phyloP scores from a whole-genome alignment of 2,888 invertebrate genomes.

The Eilema depressum region DNA sequence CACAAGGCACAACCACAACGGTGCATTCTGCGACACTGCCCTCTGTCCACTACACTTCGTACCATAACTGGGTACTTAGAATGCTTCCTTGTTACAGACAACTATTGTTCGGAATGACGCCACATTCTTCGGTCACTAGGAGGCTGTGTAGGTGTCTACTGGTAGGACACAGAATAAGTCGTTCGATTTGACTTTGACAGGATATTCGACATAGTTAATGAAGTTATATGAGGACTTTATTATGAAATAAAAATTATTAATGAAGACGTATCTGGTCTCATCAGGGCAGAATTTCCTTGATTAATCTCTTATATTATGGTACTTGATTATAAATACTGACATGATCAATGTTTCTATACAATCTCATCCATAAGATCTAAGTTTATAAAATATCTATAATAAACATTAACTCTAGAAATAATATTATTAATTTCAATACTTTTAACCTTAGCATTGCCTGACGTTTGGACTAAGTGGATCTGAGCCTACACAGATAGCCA shows the following conservation, averaged over 20 bases:
- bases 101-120: conserved; percentile 51
- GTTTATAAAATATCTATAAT: no score
- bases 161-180: neutral
- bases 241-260: no score
- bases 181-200: neutral
- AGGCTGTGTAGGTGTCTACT: conserved; percentile 10
- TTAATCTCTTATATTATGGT: no score
- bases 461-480: no score
- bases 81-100: conserved; percentile 51
- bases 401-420: no score
- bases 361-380: no score
- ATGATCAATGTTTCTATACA: no score
- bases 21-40: conserved; percentile 78
- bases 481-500: neutral
- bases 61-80: conserved; percentile 48
- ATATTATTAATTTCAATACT: no score
- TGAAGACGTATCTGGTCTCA: no score
- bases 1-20: conserved; percentile 73
- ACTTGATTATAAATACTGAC: no score
- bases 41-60: conserved; percentile 74
- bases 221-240: neutral
- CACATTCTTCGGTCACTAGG: conserved; percentile 22
- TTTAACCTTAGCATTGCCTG: neutral
- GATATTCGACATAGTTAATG: neutral
- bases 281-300: no score